Conservation (phyloP, 2,797 vertebrate species). For the Falco concolor region DNA sequence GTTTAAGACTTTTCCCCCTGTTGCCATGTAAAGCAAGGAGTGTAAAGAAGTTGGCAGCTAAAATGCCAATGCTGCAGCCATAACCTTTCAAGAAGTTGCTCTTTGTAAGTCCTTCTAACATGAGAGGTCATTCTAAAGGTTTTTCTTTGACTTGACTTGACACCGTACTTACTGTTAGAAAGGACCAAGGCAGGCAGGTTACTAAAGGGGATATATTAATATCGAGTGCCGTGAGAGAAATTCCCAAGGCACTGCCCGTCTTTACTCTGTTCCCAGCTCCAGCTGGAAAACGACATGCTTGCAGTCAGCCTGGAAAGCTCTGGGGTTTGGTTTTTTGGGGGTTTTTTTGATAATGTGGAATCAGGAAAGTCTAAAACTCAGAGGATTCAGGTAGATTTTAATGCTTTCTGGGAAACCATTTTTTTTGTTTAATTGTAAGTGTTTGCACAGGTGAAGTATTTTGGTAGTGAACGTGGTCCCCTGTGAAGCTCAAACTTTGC, state of each 20-base stretch:
- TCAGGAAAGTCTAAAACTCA: background rate
- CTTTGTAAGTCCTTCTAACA: background rate
- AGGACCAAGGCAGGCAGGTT: background rate
- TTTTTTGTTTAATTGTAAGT: background rate
- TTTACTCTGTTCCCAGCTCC: background rate
- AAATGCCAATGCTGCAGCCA: background rate
- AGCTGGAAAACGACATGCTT: background rate
- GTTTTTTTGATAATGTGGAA: background rate
- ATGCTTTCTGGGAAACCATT: background rate
- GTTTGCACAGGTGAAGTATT: background rate
- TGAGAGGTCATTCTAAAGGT: background rate
- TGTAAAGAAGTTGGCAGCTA: background rate
- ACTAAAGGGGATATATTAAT: fast-evolving
- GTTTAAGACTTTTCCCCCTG: background rate
- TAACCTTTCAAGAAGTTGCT: background rate
- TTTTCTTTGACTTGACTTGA: background rate
- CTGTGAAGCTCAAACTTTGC: background rate
- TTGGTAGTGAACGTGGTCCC: fast-evolving
- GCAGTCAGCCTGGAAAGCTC: background rate
- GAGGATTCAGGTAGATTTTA: background rate
- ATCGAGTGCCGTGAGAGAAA: background rate
- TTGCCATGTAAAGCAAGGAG: background rate
- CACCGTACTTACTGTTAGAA: fast-evolving
- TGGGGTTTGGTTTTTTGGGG: background rate
- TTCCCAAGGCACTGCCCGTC: background rate